Percentiles rank a stretch among this genome's conserved stretches.
phyloP scores from a whole-genome alignment of 2,888 invertebrate genomes.

The Myopa tessellatipennis region DNA sequence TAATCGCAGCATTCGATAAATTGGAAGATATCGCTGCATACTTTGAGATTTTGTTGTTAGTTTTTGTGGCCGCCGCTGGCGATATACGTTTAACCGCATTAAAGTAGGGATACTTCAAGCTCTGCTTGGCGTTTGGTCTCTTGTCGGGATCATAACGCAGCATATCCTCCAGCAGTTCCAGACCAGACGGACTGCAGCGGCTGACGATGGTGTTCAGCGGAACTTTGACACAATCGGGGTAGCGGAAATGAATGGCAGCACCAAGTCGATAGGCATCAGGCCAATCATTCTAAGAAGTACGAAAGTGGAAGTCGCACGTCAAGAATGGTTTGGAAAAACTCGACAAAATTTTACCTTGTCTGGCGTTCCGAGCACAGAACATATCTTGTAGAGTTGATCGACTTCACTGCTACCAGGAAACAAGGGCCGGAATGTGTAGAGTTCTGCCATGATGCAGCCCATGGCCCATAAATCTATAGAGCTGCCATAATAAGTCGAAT shows the following conservation, averaged over 20 bases:
- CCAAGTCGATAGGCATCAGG: conserved; percentile 94
- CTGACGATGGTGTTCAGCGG: conserved; percentile 84
- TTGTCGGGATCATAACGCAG: conserved; percentile 92
- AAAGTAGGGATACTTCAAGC: conserved; percentile 76
- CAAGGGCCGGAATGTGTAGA: conserved; percentile 93
- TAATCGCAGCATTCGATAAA: conserved; percentile 63
- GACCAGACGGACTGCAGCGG: conserved; percentile 84
- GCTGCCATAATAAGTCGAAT: conserved; percentile 95
- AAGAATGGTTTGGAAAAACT: too few species aligned
- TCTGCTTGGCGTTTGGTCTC: conserved; percentile 90
- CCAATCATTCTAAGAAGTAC: conserved; percentile 80
- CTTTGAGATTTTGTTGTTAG: conserved; percentile 58
- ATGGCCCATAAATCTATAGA: conserved; percentile 99
- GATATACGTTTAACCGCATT: conserved; percentile 65
- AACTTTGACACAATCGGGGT: conserved; percentile 88
- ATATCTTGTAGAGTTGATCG: conserved; percentile 95
- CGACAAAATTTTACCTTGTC: conserved; percentile 73
- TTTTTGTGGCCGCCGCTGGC: conserved; percentile 61
- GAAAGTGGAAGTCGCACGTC: not conserved
- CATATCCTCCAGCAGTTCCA: conserved; percentile 86
- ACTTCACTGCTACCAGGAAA: conserved; percentile 98
- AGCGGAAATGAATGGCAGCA: conserved; percentile 93
- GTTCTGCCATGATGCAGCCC: conserved; percentile 97
- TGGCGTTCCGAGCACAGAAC: conserved; percentile 92
- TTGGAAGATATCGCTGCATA: conserved; percentile 50